A percentile compares a stretch with the other conserved stretches of the same genome.
phyloP scores from a whole-genome alignment of 2,797 vertebrate genomes.

The Schizopygopsis pylzovi region DNA sequence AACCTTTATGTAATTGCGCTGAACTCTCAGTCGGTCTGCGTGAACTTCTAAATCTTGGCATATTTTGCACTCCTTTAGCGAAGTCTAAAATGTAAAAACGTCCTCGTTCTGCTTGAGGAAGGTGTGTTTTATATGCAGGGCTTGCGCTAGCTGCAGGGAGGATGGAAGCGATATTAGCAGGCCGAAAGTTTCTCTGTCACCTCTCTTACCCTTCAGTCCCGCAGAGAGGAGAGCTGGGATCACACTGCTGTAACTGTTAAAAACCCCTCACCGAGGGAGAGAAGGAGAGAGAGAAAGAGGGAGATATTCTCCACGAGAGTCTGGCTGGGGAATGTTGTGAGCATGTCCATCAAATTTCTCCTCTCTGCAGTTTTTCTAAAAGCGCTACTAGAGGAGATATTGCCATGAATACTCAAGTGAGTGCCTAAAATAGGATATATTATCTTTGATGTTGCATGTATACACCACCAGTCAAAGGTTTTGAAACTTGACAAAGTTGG shows the following conservation, averaged over 20 bases:
- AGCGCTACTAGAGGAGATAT: not conserved
- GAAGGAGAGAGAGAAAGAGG: conserved; percentile 17
- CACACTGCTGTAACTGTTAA: conserved; percentile 55
- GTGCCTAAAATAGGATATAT: not conserved
- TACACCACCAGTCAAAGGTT: not conserved
- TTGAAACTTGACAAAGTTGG: not conserved
- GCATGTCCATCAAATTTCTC: conserved; percentile 46
- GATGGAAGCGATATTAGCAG: conserved; percentile 50
- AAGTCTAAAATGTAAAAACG: conserved; percentile 22
- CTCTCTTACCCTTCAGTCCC: conserved; percentile 46
- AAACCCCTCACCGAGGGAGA: conserved; percentile 30
- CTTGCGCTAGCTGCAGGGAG: conserved; percentile 19
- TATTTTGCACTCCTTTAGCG: not conserved
- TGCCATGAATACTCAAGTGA: conserved; percentile 2
- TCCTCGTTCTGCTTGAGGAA: conserved; percentile 9
- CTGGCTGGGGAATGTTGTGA: conserved; percentile 66
- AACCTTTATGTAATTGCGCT: conserved; percentile 49
- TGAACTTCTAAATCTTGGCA: not conserved
- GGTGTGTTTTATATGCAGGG: conserved; percentile 28
- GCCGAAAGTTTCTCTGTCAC: conserved; percentile 44
- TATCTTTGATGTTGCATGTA: not conserved
- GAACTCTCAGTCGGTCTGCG: conserved; percentile 26
- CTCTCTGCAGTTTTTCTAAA: conserved; percentile 8
- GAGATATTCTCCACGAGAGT: conserved; percentile 58
- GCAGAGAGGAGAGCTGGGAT: conserved; percentile 45